These are phyloP conservation scores for Parelbella ahira DNA, from an alignment of 2,888 invertebrate genomes.

Conservation along the genomic window DNA sequence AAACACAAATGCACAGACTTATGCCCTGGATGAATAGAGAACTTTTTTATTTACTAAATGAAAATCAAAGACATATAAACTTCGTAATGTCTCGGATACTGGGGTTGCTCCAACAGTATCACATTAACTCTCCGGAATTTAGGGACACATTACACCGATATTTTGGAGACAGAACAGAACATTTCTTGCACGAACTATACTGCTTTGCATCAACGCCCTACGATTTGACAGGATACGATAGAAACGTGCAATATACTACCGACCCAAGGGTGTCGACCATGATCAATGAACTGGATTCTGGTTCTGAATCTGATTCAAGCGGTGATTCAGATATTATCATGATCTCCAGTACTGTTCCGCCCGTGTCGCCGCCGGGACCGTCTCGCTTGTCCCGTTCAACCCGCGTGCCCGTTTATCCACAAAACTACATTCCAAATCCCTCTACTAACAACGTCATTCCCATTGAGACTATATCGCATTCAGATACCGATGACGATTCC, in stretches of 20 bases:
- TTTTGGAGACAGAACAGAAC: constrained; percentile 86
- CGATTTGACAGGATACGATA: constrained; percentile 90
- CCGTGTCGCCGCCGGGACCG: constrained; percentile 42
- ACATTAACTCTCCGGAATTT: constrained; percentile 86
- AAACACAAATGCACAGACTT: constrained; percentile 89
- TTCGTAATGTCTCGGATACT: constrained; percentile 86
- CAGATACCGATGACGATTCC: constrained; percentile 70
- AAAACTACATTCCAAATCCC: constrained; percentile 46
- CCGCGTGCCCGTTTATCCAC: constrained; percentile 49
- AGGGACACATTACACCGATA: constrained; percentile 84
- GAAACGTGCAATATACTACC: constrained; percentile 84
- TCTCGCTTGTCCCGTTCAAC: no score
- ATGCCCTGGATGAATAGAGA: constrained; percentile 95
- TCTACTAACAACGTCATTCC: constrained; percentile 52
- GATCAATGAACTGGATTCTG: constrained; percentile 78
- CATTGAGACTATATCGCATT: constrained; percentile 71
- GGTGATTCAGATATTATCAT: constrained; percentile 61
- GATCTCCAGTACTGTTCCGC: constrained; percentile 53
- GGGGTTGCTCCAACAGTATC: constrained; percentile 83
- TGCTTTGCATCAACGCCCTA: constrained; percentile 93
- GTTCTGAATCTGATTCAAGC: constrained; percentile 56
- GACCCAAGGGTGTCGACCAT: constrained; percentile 74
- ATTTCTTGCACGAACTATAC: constrained; percentile 94
- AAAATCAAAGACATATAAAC: constrained; percentile 82
- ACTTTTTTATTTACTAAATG: constrained; percentile 86